Evolutionary conservation across 2,113 vertebrate genomes (phyloP), one percentile per base, ranked within the genome.

Genomic region (Terrapene triunguis): DNA sequence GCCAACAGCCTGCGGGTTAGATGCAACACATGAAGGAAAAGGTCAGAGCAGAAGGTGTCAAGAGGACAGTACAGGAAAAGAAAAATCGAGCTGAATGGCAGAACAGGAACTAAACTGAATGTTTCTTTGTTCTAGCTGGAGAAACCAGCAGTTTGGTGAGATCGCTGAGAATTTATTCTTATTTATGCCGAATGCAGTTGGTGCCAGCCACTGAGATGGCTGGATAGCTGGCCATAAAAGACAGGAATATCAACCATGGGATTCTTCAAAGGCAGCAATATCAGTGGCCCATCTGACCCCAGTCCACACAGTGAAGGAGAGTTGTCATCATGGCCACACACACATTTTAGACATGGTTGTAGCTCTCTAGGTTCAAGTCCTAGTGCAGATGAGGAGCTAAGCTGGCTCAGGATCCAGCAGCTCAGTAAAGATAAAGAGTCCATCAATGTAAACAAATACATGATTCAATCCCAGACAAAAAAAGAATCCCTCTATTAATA

Each of bases 301-400:
- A 82, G 93, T 69, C n/a, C 91, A 54, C 80, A n/a, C 19, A 92
- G 76, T 82, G 7, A 29, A 84, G 93, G 27, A 47, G 54, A 95
- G 54, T 65, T 79, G 42, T 22, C 95, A 93, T 65, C 86, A 85
- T 6, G 2, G 44, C 32, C 21, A 0, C 3, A 25, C 53, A 44
- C 51, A 10, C 74, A 3, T 21, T 62, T 62, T 62, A 14, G 5
- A 48, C 35, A 88, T 47, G 65, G 82, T 84, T 84, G 29, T 32
- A 90, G 86, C 92, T 88, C 59, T 53, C 53, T 91, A 92, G 92
- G 85, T 94, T 94, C 8, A 83, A 84, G 65, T 59, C 84, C 82
- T 80, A 35, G 29, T 12, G 27, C 57, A 62, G 57, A 62, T 32
- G 86, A 72, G 65, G 21, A 21, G n/a, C 22, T 42, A 74, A 74